Evolutionary conservation across 2,797 vertebrate species (phyloP).

Genomic region (Intellagama lesueurii): DNA sequence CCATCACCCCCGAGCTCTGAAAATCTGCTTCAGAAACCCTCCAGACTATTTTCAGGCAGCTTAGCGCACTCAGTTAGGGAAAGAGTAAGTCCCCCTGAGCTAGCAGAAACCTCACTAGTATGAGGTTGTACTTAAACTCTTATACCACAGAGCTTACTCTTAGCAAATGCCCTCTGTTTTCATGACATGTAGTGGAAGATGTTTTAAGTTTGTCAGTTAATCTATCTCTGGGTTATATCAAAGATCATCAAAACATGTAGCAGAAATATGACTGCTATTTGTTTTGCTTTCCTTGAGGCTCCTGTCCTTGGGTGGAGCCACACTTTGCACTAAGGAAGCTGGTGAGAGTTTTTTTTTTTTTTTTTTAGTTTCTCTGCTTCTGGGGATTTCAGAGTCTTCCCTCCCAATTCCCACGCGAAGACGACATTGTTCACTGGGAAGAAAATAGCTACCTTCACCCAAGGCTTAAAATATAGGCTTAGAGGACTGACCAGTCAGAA

Average conservation of each 20-base stretch:
- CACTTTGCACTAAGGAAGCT: constrained; percentile 18
- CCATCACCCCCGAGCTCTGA: background rate
- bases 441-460: background rate
- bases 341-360: background rate
- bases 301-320: constrained; percentile 5
- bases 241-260: constrained; percentile 6
- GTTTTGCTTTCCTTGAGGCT: background rate
- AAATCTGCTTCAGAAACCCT: background rate
- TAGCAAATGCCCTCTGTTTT: background rate
- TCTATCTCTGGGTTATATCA: background rate
- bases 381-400: constrained; percentile 26
- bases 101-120: background rate
- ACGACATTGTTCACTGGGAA: background rate
- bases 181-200: background rate
- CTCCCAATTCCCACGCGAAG: constrained; percentile 18
- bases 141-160: background rate
- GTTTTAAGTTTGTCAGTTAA: constrained; percentile 18
- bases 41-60: background rate
- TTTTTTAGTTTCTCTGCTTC: constrained; percentile 29
- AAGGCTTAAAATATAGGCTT: background rate
- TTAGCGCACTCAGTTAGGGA: background rate
- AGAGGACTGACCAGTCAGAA: background rate
- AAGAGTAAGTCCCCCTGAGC: background rate
- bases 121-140: background rate
- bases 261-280: constrained; percentile 8